Percentiles rank a stretch among this genome's conserved stretches.
Conservation (phyloP, 2,113 vertebrate species). For the Syngnathus scovelli region DNA sequence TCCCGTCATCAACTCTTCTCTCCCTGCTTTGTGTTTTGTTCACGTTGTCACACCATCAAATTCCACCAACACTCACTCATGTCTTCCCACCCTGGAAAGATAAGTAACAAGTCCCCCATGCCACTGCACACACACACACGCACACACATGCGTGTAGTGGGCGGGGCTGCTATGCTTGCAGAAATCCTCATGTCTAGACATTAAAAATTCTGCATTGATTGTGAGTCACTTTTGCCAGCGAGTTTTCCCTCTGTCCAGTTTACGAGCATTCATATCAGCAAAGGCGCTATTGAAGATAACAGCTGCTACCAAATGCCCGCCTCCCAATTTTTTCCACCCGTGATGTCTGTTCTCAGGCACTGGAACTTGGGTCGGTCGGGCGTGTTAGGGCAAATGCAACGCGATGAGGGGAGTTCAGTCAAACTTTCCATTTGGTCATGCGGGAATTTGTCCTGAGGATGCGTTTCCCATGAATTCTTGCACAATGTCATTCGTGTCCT, state of each 20-base stretch:
- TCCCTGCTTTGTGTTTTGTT: constrained; percentile 36
- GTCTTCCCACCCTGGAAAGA: not conserved
- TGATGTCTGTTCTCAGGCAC: constrained; percentile 18
- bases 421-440: constrained; percentile 61
- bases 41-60: constrained; percentile 23
- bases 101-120: not conserved
- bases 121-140: constrained; percentile 2
- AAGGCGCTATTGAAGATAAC: constrained; percentile 31
- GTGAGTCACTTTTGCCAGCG: constrained; percentile 28
- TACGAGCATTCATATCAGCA: constrained; percentile 24
- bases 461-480: constrained; percentile 14
- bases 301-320: constrained; percentile 51
- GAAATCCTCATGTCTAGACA: constrained; percentile 25
- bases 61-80: constrained; percentile 34
- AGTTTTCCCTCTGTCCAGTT: constrained; percentile 41
- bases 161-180: constrained; percentile 2
- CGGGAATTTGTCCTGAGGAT: constrained; percentile 42
- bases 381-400: constrained; percentile 43
- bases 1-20: constrained; percentile 2
- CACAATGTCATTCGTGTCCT: constrained; percentile 24
- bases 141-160: not conserved
- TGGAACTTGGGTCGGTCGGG: constrained; percentile 28
- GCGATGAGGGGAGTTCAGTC: constrained; percentile 3
- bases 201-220: constrained; percentile 6
- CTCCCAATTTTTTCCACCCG: constrained; percentile 33